A percentile compares a stretch with the other conserved stretches of the same genome.
These are phyloP conservation scores for Anoura caudifer DNA, from an alignment of 2,113 vertebrate genomes.

Conservation along the genomic window DNA sequence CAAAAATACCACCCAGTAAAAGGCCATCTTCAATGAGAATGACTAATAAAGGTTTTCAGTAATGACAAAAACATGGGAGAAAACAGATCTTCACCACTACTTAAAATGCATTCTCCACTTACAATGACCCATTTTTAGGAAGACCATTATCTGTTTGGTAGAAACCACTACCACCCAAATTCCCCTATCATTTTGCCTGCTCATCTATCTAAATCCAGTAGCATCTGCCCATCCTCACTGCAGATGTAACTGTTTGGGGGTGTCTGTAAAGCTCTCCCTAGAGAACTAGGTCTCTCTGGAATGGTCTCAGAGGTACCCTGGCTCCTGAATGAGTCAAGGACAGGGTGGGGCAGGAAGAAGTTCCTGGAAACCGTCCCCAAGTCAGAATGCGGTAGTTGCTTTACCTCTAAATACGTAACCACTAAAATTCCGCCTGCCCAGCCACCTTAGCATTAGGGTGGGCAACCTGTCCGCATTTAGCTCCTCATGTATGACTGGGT, in stretches of 20 bases:
- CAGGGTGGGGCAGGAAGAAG: neutral
- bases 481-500: neutral
- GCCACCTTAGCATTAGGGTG: neutral
- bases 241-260: neutral
- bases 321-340: neutral
- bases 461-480: neutral
- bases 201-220: neutral
- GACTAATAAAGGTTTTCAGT: neutral
- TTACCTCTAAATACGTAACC: neutral
- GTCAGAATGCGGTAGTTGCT: neutral
- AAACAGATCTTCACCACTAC: neutral
- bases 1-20: neutral
- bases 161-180: neutral
- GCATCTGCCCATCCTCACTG: neutral
- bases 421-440: neutral
- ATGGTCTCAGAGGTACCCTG: neutral
- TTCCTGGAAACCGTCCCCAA: neutral
- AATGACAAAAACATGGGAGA: neutral
- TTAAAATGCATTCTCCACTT: neutral
- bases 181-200: neutral
- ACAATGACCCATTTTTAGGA: neutral
- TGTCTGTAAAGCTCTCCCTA: rapidly evolving
- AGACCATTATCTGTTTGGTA: neutral
- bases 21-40: neutral
- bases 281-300: neutral